phyloP scores from a whole-genome alignment of 2,113 vertebrate species.

The Nipponia nippon region DNA sequence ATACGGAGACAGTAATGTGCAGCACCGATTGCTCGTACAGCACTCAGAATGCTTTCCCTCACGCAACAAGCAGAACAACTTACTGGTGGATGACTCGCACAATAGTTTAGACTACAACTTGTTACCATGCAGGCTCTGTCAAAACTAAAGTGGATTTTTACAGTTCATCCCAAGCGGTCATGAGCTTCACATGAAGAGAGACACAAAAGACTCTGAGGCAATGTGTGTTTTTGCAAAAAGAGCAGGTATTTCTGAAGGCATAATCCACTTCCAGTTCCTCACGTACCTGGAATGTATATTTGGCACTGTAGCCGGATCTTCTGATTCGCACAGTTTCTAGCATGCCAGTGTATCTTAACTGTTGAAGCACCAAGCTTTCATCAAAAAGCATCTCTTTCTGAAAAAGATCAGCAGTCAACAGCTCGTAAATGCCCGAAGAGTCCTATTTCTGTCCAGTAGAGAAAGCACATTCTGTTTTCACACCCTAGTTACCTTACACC shows the following conservation, averaged over 20 bases:
- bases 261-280: not conserved
- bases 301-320: constrained; percentile 94
- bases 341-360: constrained; percentile 97
- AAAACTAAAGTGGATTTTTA: not conserved
- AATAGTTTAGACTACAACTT: not conserved
- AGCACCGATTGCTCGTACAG: not conserved
- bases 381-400: constrained; percentile 94
- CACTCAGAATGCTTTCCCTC: not conserved
- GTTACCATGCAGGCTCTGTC: not conserved
- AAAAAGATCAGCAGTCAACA: not conserved
- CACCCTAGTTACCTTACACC: not conserved
- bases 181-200: not conserved
- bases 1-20: not conserved
- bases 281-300: constrained; percentile 93
- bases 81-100: not conserved
- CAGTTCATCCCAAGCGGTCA: not conserved
- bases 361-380: constrained; percentile 90
- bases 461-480: not conserved
- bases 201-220: not conserved
- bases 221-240: accelerated
- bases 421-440: not conserved
- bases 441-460: not conserved
- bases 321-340: constrained; percentile 95
- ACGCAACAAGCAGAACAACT: not conserved
- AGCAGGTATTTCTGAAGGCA: not conserved